A percentile compares a stretch with the other conserved stretches of the same genome.
Conservation (phyloP, 2,888 invertebrate species). For the Candidula unifasciata region DNA sequence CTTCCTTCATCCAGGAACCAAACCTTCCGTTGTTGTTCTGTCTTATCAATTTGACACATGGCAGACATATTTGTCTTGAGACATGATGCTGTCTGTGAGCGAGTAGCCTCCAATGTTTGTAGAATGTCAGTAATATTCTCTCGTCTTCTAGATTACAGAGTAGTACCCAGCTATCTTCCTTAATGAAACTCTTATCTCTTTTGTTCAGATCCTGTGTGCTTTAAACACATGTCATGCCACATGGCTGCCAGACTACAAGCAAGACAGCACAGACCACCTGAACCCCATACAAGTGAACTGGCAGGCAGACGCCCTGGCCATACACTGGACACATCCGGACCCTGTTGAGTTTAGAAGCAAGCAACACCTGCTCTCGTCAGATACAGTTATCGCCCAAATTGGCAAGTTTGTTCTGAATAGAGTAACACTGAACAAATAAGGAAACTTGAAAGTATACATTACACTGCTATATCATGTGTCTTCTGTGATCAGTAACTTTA, state of each 20-base stretch:
- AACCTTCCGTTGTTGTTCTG: too few species aligned
- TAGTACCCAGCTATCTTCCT: too few species aligned
- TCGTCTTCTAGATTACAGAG: too few species aligned
- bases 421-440: conserved; percentile 43
- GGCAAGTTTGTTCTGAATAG: conserved; percentile 61
- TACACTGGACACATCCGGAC: conserved; percentile 72
- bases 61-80: too few species aligned
- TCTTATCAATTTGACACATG: too few species aligned
- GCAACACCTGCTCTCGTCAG: conserved; percentile 54
- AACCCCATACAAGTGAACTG: conserved; percentile 62
- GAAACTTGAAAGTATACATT: background rate
- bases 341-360: conserved; percentile 62
- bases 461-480: background rate
- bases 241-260: conserved; percentile 64
- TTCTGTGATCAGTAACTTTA: too few species aligned
- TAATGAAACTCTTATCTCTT: background rate
- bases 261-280: conserved; percentile 60
- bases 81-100: too few species aligned
- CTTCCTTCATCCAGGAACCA: too few species aligned
- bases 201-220: conserved; percentile 61
- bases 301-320: conserved; percentile 64
- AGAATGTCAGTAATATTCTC: too few species aligned
- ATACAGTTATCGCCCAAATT: conserved; percentile 62
- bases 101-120: too few species aligned
- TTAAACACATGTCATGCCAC: conserved; percentile 65